Evolutionary conservation across 2,113 vertebrate species (phyloP), one percentile per base, ranked within the genome.

Genomic region (Carollia perspicillata): DNA sequence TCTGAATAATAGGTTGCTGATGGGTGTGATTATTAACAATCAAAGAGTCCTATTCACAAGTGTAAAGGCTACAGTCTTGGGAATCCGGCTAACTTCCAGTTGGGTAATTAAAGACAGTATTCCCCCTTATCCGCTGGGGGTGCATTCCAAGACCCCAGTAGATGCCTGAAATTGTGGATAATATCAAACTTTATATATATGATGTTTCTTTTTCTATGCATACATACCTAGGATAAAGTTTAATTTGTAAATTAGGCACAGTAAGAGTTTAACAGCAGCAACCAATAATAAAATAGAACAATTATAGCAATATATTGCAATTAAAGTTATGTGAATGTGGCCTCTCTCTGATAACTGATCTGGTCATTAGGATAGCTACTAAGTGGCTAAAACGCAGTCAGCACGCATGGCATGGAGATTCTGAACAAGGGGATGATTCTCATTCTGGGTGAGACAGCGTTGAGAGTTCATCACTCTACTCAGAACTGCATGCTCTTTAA

Each of bases 71-170:
- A 35, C 30, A 75, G 81, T 90, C 83, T 74, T 95, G 93, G 88
- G 96, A 86, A 95, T 85, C 83, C 96, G 96, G 96, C 96, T 93
- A 89, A 89, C 81, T 93, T 97, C 97, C 96, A 97, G 0, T 53
- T 92, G 85, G 90, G 74, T 91, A 96, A 97, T 97, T 97, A 93
- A 23, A 89, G 83, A 92, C 81, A 74, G 11, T 13, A 30, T 17
- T 22, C 17, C 28, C 55, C 18, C 35, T 42, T 58, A 80, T 60
- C 53, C 9, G 2, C 28, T 30, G 37, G 40, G 37, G 55, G 63
- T 42, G 58, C 35, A 17, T 51, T 51, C 47, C 74, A 51, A 78
- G 74, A 13, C 47, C 47, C 9, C 37, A 81, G 79, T 63, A 9
- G 37, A 63, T 33, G 28, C 37, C 79, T 63, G 40, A 40, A 63